Evolutionary conservation across 1,140 invertebrate genomes (phyloP).

Genomic region (Bombyx mandarina): DNA sequence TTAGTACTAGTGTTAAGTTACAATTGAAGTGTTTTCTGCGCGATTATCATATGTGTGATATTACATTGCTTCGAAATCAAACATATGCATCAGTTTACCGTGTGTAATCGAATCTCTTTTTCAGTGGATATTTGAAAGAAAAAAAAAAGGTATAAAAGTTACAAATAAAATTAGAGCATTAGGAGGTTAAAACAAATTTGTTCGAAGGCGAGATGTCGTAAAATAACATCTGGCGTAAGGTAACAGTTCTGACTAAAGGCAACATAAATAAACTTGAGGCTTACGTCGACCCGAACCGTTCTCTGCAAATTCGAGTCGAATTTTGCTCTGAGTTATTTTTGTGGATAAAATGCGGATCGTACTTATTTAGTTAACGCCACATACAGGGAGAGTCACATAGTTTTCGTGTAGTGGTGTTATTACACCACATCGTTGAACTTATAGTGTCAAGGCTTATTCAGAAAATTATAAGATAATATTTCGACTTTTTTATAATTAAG

Average conservation of each 20-base stretch:
- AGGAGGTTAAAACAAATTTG: slow-evolving; percentile 21
- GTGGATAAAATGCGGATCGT: too few species aligned
- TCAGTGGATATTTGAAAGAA: neutral
- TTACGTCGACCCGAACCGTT: slow-evolving; percentile 7
- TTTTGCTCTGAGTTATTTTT: too few species aligned
- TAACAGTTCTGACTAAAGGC: slow-evolving; percentile 57
- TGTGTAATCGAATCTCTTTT: slow-evolving; percentile 9
- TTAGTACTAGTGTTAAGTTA: slow-evolving; percentile 12
- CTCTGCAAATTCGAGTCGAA: neutral
- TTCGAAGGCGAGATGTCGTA: slow-evolving; percentile 51
- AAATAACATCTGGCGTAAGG: slow-evolving; percentile 66
- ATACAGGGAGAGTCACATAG: too few species aligned
- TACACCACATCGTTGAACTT: too few species aligned
- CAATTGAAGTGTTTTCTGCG: slow-evolving; percentile 21
- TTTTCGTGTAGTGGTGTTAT: too few species aligned
- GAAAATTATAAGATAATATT: too few species aligned
- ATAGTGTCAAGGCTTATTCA: too few species aligned
- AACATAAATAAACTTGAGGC: slow-evolving; percentile 64
- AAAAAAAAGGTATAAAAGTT: neutral
- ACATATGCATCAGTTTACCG: slow-evolving; percentile 26
- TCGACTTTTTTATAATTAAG: too few species aligned
- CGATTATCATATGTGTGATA: slow-evolving; percentile 1
- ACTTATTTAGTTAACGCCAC: too few species aligned
- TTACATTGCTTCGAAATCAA: neutral
- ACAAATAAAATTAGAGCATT: slow-evolving; percentile 21